A percentile compares a stretch with the other conserved stretches of the same genome.
phyloP scores from a whole-genome alignment of 2,113 vertebrate genomes.

The Salvelinus alpinus region DNA sequence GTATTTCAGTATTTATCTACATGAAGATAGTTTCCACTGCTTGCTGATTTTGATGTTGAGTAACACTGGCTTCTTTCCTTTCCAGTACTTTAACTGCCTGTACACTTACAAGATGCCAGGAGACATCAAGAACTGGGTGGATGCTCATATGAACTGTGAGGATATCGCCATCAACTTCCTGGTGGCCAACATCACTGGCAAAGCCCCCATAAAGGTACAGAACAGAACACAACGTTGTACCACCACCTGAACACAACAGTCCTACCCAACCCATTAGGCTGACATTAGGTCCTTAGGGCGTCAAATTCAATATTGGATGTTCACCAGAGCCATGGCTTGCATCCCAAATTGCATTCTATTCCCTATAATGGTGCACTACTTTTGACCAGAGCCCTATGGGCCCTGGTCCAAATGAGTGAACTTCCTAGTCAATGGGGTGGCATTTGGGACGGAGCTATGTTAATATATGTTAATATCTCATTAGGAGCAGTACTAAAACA shows the following conservation, averaged over 20 bases:
- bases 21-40: no score
- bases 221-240: constrained; percentile 44
- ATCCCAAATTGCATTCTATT: no score
- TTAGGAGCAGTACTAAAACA: no score
- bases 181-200: constrained; percentile 96
- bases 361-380: no score
- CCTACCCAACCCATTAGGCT: background rate
- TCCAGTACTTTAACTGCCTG: constrained; percentile 97
- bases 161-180: constrained; percentile 99
- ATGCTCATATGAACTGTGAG: constrained; percentile 98
- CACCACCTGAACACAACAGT: background rate
- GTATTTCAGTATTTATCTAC: background rate
- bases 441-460: no score
- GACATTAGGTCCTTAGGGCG: no score
- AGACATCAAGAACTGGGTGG: constrained; percentile 99
- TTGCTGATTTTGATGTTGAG: background rate
- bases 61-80: constrained; percentile 17
- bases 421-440: no score
- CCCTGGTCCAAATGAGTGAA: no score
- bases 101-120: constrained; percentile 99
- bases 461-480: no score
- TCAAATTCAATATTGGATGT: no score
- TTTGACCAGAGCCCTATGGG: no score
- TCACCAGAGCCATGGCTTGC: no score
- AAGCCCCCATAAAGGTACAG: constrained; percentile 97